Conservation (phyloP, 2,113 vertebrate species). For the Poecile atricapillus region DNA sequence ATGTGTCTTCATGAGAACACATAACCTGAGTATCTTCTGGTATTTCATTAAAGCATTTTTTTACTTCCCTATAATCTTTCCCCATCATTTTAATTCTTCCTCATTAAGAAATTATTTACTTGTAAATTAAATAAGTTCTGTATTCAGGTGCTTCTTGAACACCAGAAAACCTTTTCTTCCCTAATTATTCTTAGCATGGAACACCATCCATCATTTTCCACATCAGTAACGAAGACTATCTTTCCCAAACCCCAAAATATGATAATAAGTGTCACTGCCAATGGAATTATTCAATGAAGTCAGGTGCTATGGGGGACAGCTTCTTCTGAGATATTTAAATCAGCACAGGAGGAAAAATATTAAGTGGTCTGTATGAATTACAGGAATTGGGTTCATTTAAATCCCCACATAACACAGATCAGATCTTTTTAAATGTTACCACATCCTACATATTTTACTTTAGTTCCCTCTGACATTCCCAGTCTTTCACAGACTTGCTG, state of each 20-base stretch:
- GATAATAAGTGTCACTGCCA: not conserved
- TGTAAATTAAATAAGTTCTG: not conserved
- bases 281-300: not conserved
- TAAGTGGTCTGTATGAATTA: not conserved
- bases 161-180: conserved; percentile 25
- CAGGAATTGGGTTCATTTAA: not conserved
- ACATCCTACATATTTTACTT: not conserved
- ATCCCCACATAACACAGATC: not conserved
- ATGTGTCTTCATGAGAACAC: not conserved
- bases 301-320: not conserved
- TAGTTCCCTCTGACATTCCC: not conserved
- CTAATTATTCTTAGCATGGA: not conserved
- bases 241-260: not conserved
- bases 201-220: not conserved
- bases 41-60: not conserved
- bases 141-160: not conserved
- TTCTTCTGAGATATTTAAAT: conserved; percentile 10
- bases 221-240: not conserved
- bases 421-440: not conserved
- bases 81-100: not conserved
- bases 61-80: not conserved
- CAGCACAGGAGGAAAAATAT: not conserved
- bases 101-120: not conserved
- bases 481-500: not conserved
- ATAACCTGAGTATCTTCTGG: not conserved